These are phyloP conservation scores for Vulpes vulpes DNA, from an alignment of 2,113 vertebrate species.

Conservation along the genomic window DNA sequence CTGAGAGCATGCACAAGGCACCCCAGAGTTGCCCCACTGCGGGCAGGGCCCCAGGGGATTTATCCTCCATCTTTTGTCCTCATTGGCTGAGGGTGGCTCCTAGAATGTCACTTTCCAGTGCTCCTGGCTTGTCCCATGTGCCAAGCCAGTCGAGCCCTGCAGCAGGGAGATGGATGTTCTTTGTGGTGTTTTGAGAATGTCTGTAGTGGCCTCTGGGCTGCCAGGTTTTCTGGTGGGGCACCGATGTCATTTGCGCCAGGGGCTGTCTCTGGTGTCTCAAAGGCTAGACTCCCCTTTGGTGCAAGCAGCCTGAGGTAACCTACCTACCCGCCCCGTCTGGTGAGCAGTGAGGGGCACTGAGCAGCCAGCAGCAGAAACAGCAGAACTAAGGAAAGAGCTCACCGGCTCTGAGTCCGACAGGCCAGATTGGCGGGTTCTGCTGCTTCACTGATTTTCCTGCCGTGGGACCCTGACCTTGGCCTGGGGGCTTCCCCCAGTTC, in stretches of 20 bases:
- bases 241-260: accelerated
- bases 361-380: not conserved
- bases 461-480: not conserved
- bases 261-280: not conserved
- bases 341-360: not conserved
- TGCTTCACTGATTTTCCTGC: not conserved
- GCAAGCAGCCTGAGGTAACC: not conserved
- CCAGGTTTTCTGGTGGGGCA: accelerated
- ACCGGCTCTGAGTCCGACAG: not conserved
- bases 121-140: accelerated
- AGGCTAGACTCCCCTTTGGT: not conserved
- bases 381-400: not conserved
- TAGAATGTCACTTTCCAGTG: not conserved
- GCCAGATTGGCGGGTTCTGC: not conserved
- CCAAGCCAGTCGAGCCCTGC: not conserved
- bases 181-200: accelerated
- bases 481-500: not conserved
- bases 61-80: not conserved
- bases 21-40: accelerated
- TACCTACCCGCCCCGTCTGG: not conserved
- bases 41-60: not conserved
- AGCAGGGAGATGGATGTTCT: not conserved
- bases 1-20: not conserved
- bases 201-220: not conserved
- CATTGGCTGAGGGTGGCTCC: not conserved